Evolutionary conservation across 2,888 invertebrate species (phyloP).

Genomic region (Chrysomela aeneicollis): DNA sequence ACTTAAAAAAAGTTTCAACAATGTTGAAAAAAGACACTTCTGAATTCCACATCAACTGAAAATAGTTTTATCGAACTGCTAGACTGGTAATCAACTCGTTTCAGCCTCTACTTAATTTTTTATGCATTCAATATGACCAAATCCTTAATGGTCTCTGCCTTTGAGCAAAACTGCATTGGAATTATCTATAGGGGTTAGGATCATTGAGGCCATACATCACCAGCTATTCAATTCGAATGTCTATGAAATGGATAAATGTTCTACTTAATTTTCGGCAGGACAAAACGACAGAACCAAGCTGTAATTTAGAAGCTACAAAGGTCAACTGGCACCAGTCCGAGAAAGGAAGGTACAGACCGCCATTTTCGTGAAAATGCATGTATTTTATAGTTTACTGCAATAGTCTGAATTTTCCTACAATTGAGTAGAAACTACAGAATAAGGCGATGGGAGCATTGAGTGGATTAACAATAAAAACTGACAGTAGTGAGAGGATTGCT

Average conservation of each 20-base stretch:
- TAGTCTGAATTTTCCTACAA: background rate
- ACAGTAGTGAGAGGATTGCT: no score
- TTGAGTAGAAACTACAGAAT: no score
- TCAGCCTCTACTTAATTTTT: background rate
- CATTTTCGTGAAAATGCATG: background rate
- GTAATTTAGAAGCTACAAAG: slow-evolving; percentile 54
- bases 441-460: no score
- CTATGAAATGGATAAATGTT: slow-evolving; percentile 55
- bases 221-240: slow-evolving; percentile 55
- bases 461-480: no score
- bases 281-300: slow-evolving; percentile 48
- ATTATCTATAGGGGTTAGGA: slow-evolving; percentile 28
- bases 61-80: no score
- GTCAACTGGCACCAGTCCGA: slow-evolving; percentile 58
- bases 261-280: slow-evolving; percentile 58
- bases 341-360: slow-evolving; percentile 39
- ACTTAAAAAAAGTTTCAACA: no score
- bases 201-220: slow-evolving; percentile 45
- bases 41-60: no score
- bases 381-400: background rate
- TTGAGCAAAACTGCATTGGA: slow-evolving; percentile 20
- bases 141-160: slow-evolving; percentile 5
- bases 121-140: slow-evolving; percentile 13
- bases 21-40: no score
- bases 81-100: no score